Percentiles rank a stretch among this genome's conserved stretches.
phyloP scores from a whole-genome alignment of 2,888 invertebrate genomes.

The Bursaphelenchus okinawaensis region DNA sequence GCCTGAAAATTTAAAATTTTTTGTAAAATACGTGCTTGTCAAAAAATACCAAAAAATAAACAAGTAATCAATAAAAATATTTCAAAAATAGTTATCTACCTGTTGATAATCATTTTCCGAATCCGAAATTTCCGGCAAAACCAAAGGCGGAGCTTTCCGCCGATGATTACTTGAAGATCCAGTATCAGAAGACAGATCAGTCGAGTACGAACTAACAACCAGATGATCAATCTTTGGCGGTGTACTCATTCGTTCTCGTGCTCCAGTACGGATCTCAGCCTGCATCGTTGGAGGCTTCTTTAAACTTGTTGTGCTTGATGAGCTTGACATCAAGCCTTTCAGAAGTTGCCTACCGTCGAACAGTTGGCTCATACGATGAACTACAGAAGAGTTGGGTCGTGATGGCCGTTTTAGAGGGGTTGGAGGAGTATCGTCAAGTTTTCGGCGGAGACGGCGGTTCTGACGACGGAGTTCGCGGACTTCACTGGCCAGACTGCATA shows the following conservation, averaged over 20 bases:
- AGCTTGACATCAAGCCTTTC: conserved; percentile 27
- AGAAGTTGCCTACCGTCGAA: conserved; percentile 28
- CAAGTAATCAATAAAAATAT: background rate
- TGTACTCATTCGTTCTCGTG: conserved; percentile 46
- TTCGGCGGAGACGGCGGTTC: conserved; percentile 46
- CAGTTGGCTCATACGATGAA: conserved; percentile 27
- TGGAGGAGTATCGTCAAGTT: conserved; percentile 30
- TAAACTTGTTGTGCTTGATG: conserved; percentile 13
- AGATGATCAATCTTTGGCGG: conserved; percentile 36
- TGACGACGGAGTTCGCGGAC: conserved; percentile 49
- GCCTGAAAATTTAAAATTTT: background rate
- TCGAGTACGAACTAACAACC: conserved; percentile 46
- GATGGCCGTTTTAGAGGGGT: conserved; percentile 18
- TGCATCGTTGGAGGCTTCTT: conserved; percentile 27
- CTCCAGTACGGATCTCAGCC: conserved; percentile 40
- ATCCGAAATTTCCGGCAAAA: conserved; percentile 50
- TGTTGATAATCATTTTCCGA: conserved; percentile 30
- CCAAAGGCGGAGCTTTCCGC: conserved; percentile 40
- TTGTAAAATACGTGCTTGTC: background rate
- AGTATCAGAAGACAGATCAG: conserved; percentile 43
- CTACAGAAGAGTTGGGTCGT: conserved; percentile 13
- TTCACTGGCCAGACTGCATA: conserved; percentile 53
- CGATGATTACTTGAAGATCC: conserved; percentile 11
- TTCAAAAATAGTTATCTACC: background rate
- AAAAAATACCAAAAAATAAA: background rate